A percentile compares a stretch with the other conserved stretches of the same genome.
Evolutionary conservation across 1,140 invertebrate genomes (phyloP).

Genomic region (Drosophila tropicalis): DNA sequence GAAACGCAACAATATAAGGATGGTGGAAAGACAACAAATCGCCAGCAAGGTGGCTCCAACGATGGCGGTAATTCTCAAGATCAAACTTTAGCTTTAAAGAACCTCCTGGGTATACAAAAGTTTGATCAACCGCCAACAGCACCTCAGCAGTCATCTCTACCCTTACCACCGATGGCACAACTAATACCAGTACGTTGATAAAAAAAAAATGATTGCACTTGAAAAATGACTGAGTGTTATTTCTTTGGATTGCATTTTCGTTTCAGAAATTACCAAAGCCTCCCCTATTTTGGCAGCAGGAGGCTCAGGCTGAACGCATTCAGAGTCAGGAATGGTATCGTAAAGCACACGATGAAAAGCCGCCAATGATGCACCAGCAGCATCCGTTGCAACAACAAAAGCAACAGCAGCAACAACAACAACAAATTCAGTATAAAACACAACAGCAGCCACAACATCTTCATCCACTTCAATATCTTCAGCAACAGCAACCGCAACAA

Average conservation of each 20-base stretch:
- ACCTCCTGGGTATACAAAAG: slow-evolving; percentile 48
- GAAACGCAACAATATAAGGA: not conserved
- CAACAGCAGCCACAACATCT: not conserved
- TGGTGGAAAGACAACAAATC: not conserved
- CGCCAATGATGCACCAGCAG: not conserved
- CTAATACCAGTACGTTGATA: slow-evolving; percentile 38
- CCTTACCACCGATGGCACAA: not conserved
- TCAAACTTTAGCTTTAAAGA: not conserved
- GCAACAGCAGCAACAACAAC: not conserved
- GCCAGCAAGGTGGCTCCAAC: slow-evolving; percentile 20
- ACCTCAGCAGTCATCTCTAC: not conserved
- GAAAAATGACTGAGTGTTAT: not conserved
- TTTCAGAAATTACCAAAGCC: slow-evolving; percentile 61
- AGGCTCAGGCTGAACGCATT: slow-evolving; percentile 34
- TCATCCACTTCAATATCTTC: not conserved
- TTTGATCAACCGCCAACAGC: not conserved
- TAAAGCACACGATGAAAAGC: not conserved
- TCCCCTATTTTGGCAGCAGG: slow-evolving; percentile 61
- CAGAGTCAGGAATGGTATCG: slow-evolving; percentile 25
- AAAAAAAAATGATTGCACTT: not conserved
- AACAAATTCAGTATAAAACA: not conserved
- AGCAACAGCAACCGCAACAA: not conserved
- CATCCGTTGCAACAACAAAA: not conserved
- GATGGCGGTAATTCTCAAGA: not conserved
- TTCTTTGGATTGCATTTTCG: not conserved